These are phyloP conservation scores for Micrasema minimum DNA, from an alignment of 1,140 invertebrate species.

Conservation along the genomic window DNA sequence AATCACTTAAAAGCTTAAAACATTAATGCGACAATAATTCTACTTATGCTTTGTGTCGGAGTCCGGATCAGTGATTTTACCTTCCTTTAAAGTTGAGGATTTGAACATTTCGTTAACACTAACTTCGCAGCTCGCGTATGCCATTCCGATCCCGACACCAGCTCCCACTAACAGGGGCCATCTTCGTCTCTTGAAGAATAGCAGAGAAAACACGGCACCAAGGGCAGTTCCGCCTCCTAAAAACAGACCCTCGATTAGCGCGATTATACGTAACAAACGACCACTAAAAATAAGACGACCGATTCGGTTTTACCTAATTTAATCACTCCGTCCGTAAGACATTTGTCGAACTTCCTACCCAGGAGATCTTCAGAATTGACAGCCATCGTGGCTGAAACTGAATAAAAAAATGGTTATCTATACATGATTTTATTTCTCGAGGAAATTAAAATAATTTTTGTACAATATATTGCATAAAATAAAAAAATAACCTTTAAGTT, in stretches of 20 bases:
- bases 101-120: constrained; percentile 65
- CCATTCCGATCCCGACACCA: constrained; percentile 80
- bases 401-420: constrained; percentile 4
- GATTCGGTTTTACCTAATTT: constrained; percentile 66
- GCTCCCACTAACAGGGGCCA: constrained; percentile 79
- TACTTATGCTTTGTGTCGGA: constrained; percentile 6
- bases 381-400: constrained; percentile 45
- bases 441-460: neutral
- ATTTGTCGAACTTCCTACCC: constrained; percentile 70
- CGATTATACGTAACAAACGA: neutral
- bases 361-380: constrained; percentile 65
- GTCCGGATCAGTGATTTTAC: constrained; percentile 38
- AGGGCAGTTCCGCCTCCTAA: constrained; percentile 75
- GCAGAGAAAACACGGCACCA: constrained; percentile 74
- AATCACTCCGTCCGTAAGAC: constrained; percentile 70
- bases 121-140: constrained; percentile 81
- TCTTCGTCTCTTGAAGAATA: constrained; percentile 74
- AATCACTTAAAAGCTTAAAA: constrained; percentile 18
- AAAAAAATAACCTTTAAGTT: constrained; percentile 29
- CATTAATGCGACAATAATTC: neutral
- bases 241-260: constrained; percentile 53
- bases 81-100: constrained; percentile 30
- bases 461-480: neutral
- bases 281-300: neutral
- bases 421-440: constrained; percentile 13